Evolutionary conservation across 2,113 vertebrate genomes (phyloP).

Genomic region (Eublepharis macularius): DNA sequence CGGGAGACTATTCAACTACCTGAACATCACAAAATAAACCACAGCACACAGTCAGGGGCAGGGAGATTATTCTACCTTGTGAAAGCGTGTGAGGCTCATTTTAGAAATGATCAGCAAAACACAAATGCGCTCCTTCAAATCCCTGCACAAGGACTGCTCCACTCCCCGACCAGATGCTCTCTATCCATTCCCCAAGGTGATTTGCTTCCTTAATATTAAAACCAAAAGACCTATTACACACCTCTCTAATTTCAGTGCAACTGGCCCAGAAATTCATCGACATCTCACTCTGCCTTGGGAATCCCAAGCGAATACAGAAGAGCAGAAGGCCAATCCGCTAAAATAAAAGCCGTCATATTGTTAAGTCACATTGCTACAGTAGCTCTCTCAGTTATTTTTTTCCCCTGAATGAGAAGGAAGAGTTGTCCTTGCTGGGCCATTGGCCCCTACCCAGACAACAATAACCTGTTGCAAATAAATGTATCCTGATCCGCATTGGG

Average conservation of each 20-base stretch:
- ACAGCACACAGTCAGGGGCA: constrained; percentile 21
- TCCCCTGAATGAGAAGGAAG: constrained; percentile 49
- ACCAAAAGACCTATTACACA: constrained; percentile 33
- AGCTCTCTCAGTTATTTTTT: constrained; percentile 31
- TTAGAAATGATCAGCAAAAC: constrained; percentile 66
- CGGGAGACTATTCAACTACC: background rate
- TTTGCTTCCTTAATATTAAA: constrained; percentile 56
- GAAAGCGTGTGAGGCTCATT: constrained; percentile 56
- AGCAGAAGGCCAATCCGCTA: constrained; percentile 58
- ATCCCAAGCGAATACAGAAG: constrained; percentile 38
- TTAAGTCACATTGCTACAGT: constrained; percentile 44
- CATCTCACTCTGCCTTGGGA: background rate
- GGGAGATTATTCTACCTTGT: constrained; percentile 48
- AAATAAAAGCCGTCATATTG: constrained; percentile 41
- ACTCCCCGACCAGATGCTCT: constrained; percentile 67
- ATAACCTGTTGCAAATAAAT: constrained; percentile 19
- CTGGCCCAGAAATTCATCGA: constrained; percentile 51
- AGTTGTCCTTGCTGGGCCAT: constrained; percentile 57
- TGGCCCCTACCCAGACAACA: constrained; percentile 31
- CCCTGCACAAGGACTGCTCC: constrained; percentile 51
- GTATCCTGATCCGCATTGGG: background rate
- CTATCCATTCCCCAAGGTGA: constrained; percentile 54
- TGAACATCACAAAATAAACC: background rate
- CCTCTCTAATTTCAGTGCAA: constrained; percentile 49
- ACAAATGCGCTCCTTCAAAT: constrained; percentile 51